These are phyloP conservation scores for Pollenia angustigena DNA, from an alignment of 2,888 invertebrate genomes.

Conservation along the genomic window DNA sequence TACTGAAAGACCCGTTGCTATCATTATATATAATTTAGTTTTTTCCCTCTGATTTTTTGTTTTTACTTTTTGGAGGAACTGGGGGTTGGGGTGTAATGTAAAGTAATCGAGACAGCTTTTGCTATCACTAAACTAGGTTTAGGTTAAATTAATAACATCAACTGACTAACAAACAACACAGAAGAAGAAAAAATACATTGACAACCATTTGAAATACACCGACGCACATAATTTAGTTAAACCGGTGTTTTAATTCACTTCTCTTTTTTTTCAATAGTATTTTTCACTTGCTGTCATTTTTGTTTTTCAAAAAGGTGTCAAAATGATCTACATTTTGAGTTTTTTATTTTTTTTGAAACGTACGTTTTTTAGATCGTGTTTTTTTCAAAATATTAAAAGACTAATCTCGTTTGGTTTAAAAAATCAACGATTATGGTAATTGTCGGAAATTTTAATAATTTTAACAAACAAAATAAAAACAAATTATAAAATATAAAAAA, in stretches of 20 bases:
- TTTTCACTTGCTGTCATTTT: conserved; percentile 11
- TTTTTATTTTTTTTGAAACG: conserved; percentile 19
- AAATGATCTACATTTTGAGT: conserved; percentile 17
- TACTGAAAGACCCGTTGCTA: background rate
- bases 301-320: conserved; percentile 32
- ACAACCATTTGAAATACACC: conserved; percentile 27
- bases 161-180: background rate
- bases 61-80: background rate
- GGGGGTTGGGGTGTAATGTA: background rate
- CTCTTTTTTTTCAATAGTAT: conserved; percentile 41
- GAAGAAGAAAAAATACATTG: conserved; percentile 17
- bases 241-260: conserved; percentile 40
- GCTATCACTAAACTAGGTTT: conserved; percentile 64
- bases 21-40: conserved; percentile 42
- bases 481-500: conserved; percentile 24
- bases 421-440: conserved; percentile 58
- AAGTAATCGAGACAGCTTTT: conserved; percentile 21
- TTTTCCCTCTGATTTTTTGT: conserved; percentile 10
- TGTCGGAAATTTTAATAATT: conserved; percentile 71
- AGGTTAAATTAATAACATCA: conserved; percentile 68
- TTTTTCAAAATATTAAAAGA: background rate
- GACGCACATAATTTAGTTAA: conserved; percentile 51
- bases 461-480: background rate
- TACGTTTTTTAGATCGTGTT: conserved; percentile 3
- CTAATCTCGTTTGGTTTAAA: conserved; percentile 19